Evolutionary conservation across 1,140 invertebrate genomes (phyloP).

Genomic region (Drosophila sechellia): DNA sequence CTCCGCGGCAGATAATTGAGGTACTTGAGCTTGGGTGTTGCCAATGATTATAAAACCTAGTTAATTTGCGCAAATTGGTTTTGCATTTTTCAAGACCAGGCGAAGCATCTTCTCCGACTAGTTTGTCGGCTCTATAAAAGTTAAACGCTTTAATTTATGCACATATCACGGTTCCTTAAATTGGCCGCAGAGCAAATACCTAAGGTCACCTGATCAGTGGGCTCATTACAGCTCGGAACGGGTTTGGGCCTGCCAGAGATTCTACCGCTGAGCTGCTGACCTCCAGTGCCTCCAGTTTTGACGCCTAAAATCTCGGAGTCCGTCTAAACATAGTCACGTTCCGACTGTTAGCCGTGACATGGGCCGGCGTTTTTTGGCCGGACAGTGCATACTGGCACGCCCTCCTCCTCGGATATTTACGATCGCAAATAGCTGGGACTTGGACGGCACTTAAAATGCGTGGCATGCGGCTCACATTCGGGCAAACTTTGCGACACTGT

Average conservation of each 20-base stretch:
- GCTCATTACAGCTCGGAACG: constrained; percentile 30
- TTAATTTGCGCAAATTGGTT: constrained; percentile 47
- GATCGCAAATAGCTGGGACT: constrained; percentile 46
- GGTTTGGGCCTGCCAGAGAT: constrained; percentile 22
- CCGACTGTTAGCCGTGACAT: constrained; percentile 55
- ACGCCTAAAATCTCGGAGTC: constrained; percentile 6
- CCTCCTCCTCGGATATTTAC: constrained; percentile 50
- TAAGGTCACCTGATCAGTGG: constrained; percentile 29
- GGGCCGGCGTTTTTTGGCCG: constrained; percentile 41
- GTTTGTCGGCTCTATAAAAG: constrained; percentile 20
- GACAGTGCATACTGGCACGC: constrained; percentile 12
- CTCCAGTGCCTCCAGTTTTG: constrained; percentile 6
- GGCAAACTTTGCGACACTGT: constrained; percentile 69
- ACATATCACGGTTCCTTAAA: constrained; percentile 23
- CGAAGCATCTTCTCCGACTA: constrained; percentile 8
- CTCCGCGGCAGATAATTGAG: constrained; percentile 24
- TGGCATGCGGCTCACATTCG: constrained; percentile 67
- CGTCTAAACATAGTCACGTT: constrained; percentile 68
- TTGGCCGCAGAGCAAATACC: constrained; percentile 4
- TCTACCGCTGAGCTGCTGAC: constrained; percentile 8
- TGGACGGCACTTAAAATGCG: constrained; percentile 66
- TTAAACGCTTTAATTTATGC: constrained; percentile 31
- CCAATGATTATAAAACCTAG: constrained; percentile 28
- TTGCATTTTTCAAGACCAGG: constrained; percentile 19
- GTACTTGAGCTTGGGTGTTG: constrained; percentile 46